Evolutionary conservation across 1,140 invertebrate genomes (phyloP).

Genomic region (Zaprionus africanus): DNA sequence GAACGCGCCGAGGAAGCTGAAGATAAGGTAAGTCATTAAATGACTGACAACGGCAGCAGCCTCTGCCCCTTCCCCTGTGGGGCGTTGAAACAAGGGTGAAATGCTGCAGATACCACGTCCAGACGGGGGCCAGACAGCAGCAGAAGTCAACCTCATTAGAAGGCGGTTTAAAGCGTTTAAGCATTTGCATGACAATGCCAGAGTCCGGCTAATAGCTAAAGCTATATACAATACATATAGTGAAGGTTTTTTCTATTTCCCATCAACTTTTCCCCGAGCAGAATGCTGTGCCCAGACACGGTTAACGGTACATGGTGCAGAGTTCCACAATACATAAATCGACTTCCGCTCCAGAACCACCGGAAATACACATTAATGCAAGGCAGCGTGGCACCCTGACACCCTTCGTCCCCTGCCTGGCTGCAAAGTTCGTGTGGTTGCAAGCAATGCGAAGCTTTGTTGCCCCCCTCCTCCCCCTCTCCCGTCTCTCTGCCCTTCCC

Average conservation of each 20-base stretch:
- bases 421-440: conserved; percentile 59
- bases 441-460: conserved; percentile 66
- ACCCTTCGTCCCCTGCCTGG: background rate
- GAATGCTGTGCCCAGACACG: conserved; percentile 33
- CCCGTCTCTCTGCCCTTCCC: too few relatives aligned
- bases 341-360: conserved; percentile 58
- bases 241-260: background rate
- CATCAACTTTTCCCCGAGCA: conserved; percentile 16
- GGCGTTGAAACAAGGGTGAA: conserved; percentile 53
- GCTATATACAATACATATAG: background rate
- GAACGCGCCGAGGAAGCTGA: conserved; percentile 95
- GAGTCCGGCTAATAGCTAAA: background rate
- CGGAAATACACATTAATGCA: conserved; percentile 83
- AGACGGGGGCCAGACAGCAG: conserved; percentile 15
- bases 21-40: conserved; percentile 91
- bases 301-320: conserved; percentile 21
- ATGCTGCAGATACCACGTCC: conserved; percentile 16
- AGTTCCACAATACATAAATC: conserved; percentile 57
- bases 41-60: conserved; percentile 38
- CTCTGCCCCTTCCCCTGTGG: background rate
- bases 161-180: conserved; percentile 62
- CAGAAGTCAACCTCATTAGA: conserved; percentile 48
- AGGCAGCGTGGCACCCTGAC: conserved; percentile 49
- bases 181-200: conserved; percentile 50
- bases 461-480: background rate